Percentiles rank a stretch among this genome's conserved stretches.
Conservation (phyloP, 1,140 invertebrate species). For the Drosophila ficusphila region DNA sequence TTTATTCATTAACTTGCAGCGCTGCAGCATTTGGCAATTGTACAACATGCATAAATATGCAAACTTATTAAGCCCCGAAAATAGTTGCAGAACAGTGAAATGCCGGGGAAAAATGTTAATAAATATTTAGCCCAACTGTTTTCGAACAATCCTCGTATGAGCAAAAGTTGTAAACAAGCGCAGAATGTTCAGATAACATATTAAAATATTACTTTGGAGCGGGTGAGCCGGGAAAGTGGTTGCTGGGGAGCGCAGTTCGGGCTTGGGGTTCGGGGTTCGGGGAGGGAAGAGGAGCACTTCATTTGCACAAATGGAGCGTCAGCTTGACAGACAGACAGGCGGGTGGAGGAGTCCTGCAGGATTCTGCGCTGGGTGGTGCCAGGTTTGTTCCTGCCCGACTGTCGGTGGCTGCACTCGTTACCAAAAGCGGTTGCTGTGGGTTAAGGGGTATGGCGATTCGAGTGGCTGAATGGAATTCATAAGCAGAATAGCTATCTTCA, state of each 20-base stretch:
- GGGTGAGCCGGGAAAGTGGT: not conserved
- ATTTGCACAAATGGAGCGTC: conserved; percentile 57
- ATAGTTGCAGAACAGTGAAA: conserved; percentile 13
- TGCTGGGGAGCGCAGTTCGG: not conserved
- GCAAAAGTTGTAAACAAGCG: conserved; percentile 62
- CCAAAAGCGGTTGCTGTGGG: not conserved
- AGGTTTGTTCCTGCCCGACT: conserved; percentile 12
- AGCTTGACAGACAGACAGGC: conserved; percentile 46
- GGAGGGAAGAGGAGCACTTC: conserved; percentile 6
- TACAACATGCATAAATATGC: conserved; percentile 42
- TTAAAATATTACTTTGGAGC: conserved; percentile 56
- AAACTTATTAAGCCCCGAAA: conserved; percentile 37
- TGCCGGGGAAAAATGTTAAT: conserved; percentile 56
- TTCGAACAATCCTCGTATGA: conserved; percentile 65
- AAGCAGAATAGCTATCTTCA: too few species aligned
- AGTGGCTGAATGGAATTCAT: not conserved
- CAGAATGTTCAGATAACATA: conserved; percentile 57
- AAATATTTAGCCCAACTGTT: conserved; percentile 67
- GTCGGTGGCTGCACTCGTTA: conserved; percentile 29
- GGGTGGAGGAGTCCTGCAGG: conserved; percentile 5
- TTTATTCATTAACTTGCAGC: conserved; percentile 43
- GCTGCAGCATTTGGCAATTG: conserved; percentile 29
- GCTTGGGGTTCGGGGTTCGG: not conserved
- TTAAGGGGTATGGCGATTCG: not conserved
- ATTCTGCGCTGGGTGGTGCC: not conserved